Conservation (phyloP, 1,140 invertebrate species). For the Chironomus striatipennis region DNA sequence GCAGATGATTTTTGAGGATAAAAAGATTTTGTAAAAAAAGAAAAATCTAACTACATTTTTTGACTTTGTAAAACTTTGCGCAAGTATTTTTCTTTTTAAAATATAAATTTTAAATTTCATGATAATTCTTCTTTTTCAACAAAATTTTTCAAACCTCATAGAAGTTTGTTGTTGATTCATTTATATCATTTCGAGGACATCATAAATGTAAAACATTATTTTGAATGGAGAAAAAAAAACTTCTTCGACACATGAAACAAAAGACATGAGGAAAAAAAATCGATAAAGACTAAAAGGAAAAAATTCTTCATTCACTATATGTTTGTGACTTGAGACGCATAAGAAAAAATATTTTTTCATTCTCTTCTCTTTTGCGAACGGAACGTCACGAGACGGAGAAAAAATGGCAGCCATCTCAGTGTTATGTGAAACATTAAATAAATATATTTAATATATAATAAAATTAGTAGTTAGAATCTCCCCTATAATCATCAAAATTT, state of each 20-base stretch:
- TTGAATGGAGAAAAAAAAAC: neutral
- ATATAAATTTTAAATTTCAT: too few species aligned
- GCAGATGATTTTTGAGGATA: too few species aligned
- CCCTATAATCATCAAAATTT: conserved; percentile 13
- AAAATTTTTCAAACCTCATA: neutral
- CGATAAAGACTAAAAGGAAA: neutral
- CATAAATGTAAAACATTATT: neutral
- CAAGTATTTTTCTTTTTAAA: too few species aligned
- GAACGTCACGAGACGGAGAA: conserved; percentile 5
- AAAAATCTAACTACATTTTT: too few species aligned
- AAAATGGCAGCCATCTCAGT: conserved; percentile 6
- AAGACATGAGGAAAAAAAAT: neutral
- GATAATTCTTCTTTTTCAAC: neutral
- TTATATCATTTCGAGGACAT: neutral
- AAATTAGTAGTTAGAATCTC: neutral
- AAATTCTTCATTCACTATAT: neutral
- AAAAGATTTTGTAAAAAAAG: too few species aligned
- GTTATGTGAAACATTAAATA: conserved; percentile 8
- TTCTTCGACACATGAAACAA: neutral
- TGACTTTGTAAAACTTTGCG: too few species aligned
- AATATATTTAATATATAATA: neutral
- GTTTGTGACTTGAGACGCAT: conserved; percentile 1
- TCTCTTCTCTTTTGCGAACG: neutral
- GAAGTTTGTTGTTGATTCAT: neutral
- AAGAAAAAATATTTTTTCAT: neutral